These are phyloP conservation scores for Sebastes oblongus DNA, from an alignment of 2,797 vertebrate genomes.

Conservation along the genomic window DNA sequence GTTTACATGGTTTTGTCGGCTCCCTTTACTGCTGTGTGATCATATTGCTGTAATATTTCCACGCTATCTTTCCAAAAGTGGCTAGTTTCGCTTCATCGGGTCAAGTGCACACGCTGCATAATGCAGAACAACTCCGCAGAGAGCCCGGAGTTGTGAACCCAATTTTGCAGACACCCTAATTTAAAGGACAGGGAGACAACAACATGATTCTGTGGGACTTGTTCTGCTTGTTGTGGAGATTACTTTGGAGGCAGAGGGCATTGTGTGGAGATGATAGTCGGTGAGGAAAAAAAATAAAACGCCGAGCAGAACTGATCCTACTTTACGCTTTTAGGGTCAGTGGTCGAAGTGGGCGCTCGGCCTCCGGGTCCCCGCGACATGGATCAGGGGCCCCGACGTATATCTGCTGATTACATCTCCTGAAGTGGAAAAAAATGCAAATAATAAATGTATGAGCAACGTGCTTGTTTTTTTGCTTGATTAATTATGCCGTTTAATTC, in stretches of 20 bases:
- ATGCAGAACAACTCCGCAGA: slow-evolving; percentile 67
- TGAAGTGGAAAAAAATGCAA: slow-evolving; percentile 86
- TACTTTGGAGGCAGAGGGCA: slow-evolving; percentile 66
- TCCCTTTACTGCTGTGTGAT: slow-evolving; percentile 1
- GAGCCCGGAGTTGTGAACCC: slow-evolving; percentile 66
- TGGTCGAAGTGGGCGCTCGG: slow-evolving; percentile 51
- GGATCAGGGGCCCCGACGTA: slow-evolving; percentile 67
- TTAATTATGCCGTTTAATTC: slow-evolving; percentile 89
- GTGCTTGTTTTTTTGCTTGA: slow-evolving; percentile 86
- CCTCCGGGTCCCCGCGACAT: slow-evolving; percentile 65
- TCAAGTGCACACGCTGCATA: slow-evolving; percentile 55
- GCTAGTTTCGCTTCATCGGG: slow-evolving; percentile 16
- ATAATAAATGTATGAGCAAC: slow-evolving; percentile 86
- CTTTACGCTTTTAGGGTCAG: slow-evolving; percentile 64
- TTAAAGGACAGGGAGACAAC: slow-evolving; percentile 63
- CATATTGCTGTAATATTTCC: slow-evolving; percentile 21
- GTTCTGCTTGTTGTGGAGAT: slow-evolving; percentile 66
- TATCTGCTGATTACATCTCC: slow-evolving; percentile 81
- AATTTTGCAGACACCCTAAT: slow-evolving; percentile 72
- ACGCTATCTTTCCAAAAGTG: slow-evolving; percentile 10
- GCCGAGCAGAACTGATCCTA: slow-evolving; percentile 35
- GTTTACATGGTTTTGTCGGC: background rate
- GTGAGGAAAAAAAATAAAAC: slow-evolving; percentile 28
- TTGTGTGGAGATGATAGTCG: slow-evolving; percentile 57
- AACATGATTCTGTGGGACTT: slow-evolving; percentile 52